Evolutionary conservation across 2,888 invertebrate genomes (phyloP).

Genomic region (Chloroclysta siterata): DNA sequence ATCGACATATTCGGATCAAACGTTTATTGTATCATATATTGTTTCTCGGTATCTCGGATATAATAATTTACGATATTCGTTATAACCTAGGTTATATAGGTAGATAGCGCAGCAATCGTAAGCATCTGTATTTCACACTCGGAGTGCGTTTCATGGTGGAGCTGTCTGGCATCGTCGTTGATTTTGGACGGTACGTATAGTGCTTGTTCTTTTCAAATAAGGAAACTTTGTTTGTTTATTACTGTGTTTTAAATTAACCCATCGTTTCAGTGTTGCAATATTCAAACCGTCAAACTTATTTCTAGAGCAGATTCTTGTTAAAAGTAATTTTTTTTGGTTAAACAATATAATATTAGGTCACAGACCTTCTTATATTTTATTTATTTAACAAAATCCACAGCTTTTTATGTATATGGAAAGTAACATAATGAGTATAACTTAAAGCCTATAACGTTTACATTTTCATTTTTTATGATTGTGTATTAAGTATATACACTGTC

Average conservation of each 20-base stretch:
- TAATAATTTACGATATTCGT: slow-evolving; percentile 52
- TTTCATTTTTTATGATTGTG: too few species aligned
- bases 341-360: too few species aligned
- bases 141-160: slow-evolving; percentile 46
- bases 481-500: too few species aligned
- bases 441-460: too few species aligned
- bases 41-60: slow-evolving; percentile 46
- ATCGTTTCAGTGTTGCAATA: not conserved
- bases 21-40: slow-evolving; percentile 54
- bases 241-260: not conserved
- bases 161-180: slow-evolving; percentile 18
- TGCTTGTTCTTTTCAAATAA: slow-evolving; percentile 1
- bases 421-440: too few species aligned
- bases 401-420: too few species aligned
- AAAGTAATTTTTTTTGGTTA: too few species aligned
- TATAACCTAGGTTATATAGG: slow-evolving; percentile 32
- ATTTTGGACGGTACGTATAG: slow-evolving; percentile 34
- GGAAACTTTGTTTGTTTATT: not conserved
- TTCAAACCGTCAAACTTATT: not conserved
- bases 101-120: slow-evolving; percentile 45
- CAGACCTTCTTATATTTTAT: too few species aligned
- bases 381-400: too few species aligned
- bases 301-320: not conserved
- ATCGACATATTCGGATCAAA: slow-evolving; percentile 55
- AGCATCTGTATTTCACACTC: slow-evolving; percentile 41